Evolutionary conservation across 1,140 invertebrate species (phyloP).

Genomic region (Musca vetustissima): DNA sequence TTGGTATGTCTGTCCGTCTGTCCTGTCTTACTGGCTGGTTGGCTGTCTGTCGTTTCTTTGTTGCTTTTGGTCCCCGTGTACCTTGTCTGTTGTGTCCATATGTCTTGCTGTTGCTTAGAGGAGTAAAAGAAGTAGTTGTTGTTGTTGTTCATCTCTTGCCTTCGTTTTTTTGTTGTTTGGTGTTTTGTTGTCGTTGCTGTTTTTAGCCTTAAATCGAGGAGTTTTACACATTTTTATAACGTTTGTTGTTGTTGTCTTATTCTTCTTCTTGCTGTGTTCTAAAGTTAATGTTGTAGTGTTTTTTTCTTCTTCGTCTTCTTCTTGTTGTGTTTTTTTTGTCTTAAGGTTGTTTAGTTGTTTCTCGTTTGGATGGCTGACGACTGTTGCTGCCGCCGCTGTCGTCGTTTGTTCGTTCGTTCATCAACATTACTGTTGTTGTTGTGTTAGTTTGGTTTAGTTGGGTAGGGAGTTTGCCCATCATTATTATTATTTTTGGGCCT

Average conservation of each 20-base stretch:
- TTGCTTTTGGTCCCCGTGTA: background rate
- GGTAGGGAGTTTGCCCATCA: no score
- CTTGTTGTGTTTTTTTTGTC: no score
- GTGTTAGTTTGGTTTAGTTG: no score
- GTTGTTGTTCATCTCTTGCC: background rate
- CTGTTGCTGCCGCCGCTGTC: no score
- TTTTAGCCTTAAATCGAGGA: conserved; percentile 17
- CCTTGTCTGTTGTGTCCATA: background rate
- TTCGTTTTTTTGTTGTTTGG: background rate
- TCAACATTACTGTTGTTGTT: no score
- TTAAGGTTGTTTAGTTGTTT: no score
- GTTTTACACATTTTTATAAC: conserved; percentile 11
- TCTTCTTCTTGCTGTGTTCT: background rate
- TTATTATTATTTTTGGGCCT: no score
- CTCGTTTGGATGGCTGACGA: no score
- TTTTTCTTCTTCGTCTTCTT: background rate
- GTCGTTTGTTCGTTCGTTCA: no score
- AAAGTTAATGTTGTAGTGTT: background rate
- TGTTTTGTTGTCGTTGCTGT: conserved; percentile 4
- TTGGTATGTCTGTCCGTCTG: conserved; percentile 35
- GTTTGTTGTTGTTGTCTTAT: background rate
- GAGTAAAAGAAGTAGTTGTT: background rate
- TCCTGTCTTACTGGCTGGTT: conserved; percentile 19
- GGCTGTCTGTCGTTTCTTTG: background rate
- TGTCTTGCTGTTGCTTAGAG: background rate